Evolutionary conservation across 2,113 vertebrate species (phyloP).

Genomic region (Nesoenas mayeri): DNA sequence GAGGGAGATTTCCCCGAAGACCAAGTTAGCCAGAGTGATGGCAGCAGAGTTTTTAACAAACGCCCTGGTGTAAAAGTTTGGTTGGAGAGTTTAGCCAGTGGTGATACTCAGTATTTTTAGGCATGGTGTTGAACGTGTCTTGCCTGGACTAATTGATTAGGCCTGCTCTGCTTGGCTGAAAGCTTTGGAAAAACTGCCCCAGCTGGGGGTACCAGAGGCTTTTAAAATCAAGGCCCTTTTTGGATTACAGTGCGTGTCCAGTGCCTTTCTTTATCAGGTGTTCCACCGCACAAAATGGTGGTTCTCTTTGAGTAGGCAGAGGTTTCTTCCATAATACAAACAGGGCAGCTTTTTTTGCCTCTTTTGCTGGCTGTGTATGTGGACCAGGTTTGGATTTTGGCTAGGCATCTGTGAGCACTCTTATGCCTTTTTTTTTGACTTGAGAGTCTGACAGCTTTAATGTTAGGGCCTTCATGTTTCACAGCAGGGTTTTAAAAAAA

Average conservation of each 20-base stretch:
- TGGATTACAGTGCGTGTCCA: not conserved
- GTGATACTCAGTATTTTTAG: not conserved
- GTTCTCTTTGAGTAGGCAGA: not conserved
- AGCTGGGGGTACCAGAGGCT: not conserved
- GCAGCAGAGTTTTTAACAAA: not conserved
- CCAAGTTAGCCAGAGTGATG: not conserved
- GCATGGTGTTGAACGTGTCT: rapidly evolving
- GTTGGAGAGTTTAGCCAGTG: rapidly evolving
- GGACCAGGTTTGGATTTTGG: not conserved
- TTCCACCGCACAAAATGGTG: not conserved
- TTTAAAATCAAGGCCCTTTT: not conserved
- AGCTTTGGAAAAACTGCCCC: not conserved
- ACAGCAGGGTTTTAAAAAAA: not conserved
- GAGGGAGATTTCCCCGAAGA: not conserved
- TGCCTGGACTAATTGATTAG: not conserved
- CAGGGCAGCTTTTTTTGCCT: not conserved
- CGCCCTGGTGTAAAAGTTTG: not conserved
- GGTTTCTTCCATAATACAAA: not conserved
- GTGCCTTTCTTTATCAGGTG: rapidly evolving
- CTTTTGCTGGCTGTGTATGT: not conserved
- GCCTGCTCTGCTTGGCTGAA: not conserved
- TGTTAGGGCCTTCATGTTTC: constrained; percentile 25
- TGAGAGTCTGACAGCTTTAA: constrained; percentile 20
- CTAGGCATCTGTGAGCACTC: not conserved
- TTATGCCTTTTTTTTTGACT: not conserved